Conservation (phyloP, 1,140 invertebrate genomes). For the Lepidurus apus region DNA sequence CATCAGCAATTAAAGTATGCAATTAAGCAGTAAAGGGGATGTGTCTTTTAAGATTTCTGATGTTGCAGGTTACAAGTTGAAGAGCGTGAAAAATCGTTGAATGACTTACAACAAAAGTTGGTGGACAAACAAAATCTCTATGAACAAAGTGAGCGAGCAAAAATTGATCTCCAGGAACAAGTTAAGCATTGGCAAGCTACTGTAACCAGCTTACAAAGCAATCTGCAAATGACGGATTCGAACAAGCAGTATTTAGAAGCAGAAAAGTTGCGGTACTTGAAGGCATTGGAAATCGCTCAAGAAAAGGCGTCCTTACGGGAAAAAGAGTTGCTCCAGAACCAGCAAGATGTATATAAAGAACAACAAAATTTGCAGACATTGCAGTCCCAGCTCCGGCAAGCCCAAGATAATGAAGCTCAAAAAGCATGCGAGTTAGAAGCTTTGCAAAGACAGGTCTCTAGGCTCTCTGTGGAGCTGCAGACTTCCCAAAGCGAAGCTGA, state of each 20-base stretch:
- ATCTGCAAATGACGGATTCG: conserved; percentile 29
- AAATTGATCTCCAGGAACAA: conserved; percentile 26
- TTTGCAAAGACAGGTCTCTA: background rate
- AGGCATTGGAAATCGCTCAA: background rate
- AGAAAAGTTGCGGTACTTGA: conserved; percentile 5
- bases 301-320: background rate
- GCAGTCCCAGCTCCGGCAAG: background rate
- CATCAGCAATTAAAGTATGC: conserved; percentile 24
- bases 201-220: conserved; percentile 18
- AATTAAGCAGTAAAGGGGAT: background rate
- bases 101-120: background rate
- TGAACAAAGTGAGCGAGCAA: conserved; percentile 1
- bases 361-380: background rate
- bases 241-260: background rate
- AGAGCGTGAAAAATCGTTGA: conserved; percentile 25
- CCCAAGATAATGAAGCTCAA: background rate
- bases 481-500: conserved; percentile 7
- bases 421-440: conserved; percentile 2
- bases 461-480: background rate
- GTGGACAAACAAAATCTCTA: conserved; percentile 22
- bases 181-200: conserved; percentile 26
- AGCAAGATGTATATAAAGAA: conserved; percentile 27
- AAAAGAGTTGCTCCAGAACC: conserved; percentile 7
- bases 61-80: conserved; percentile 3
- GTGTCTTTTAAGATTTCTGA: background rate